A percentile compares a stretch with the other conserved stretches of the same genome.
Conservation (phyloP, 2,888 invertebrate genomes). For the Aphodius sticticus region DNA sequence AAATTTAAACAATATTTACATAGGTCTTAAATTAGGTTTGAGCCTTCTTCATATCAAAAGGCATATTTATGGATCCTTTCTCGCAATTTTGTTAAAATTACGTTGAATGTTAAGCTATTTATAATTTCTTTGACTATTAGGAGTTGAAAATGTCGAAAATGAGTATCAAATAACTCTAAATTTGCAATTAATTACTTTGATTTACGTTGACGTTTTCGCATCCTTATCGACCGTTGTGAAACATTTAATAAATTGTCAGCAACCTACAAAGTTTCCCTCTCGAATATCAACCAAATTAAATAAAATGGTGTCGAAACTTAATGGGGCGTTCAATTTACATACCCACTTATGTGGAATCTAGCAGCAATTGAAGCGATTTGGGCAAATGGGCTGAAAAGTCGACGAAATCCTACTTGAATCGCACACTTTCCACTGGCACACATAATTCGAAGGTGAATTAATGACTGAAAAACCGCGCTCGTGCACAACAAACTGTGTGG, state of each 20-base stretch:
- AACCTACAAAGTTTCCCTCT: not conserved
- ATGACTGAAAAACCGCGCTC: not conserved
- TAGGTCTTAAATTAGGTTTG: too few relatives aligned
- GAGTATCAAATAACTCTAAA: not conserved
- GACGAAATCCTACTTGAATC: not conserved
- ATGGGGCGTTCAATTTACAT: not conserved
- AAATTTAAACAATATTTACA: too few relatives aligned
- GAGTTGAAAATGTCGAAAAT: too few relatives aligned
- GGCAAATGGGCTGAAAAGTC: not conserved
- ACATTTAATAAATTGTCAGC: not conserved
- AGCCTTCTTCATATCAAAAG: too few relatives aligned
- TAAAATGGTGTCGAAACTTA: conserved; percentile 4
- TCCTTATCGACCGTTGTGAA: not conserved
- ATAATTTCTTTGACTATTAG: too few relatives aligned
- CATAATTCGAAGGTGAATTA: conserved; percentile 4
- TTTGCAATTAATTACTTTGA: not conserved
- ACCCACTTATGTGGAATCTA: not conserved
- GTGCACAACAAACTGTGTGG: not conserved
- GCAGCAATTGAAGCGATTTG: not conserved
- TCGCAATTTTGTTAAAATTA: too few relatives aligned
- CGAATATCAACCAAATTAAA: not conserved
- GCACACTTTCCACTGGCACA: conserved; percentile 4
- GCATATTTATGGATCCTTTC: too few relatives aligned
- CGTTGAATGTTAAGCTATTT: too few relatives aligned
- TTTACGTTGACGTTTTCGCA: not conserved